Evolutionary conservation across 2,113 vertebrate genomes (phyloP), one percentile per base, ranked within the genome.

Genomic region (Neolamprologus fasciatus): DNA sequence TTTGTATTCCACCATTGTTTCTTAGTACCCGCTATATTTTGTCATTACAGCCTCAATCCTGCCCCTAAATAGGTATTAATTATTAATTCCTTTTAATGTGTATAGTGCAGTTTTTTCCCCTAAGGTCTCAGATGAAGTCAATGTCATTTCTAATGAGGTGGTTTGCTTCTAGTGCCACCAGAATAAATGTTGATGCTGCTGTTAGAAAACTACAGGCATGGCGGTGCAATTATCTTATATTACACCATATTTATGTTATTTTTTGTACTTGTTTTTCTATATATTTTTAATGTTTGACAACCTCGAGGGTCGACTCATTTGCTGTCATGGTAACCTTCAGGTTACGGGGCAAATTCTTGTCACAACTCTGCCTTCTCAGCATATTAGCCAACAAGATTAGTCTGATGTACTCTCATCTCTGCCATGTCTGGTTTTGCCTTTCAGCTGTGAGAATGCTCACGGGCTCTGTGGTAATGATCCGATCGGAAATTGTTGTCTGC

Each of bases 281-380:
- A 51, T 35, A 23, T 45, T 55, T 1, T 61, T 80, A 37, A 86
- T 73, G n/a, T 66, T 28, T 14, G 3, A 10, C 54, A 3, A 21
- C 45, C 12, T 86, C n/a, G 50, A 19, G n/a, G 26, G 68, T 2
- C 14, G 7, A 28, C 55, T 54, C 35, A 13, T 87, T 89, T 51
- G 83, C 35, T 87, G 81, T 71, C 81, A 91, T 79, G 81, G 81
- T 58, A 83, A 87, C 86, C 81, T 71, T 58, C 33, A 28, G 19
- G 23, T 35, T 78, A n/a, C 10, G 4, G 42, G 71, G 47, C 68
- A 35, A 17, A 83, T n/a, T 87, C 16, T 76, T 58, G 9, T 42
- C 51, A 23, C 40, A 66, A 28, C 7, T 89, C 61, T 86, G 68
- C 78, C 83, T 86, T 88, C 73, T 91, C 54, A 54, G 58, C 78